Evolutionary conservation across 2,888 invertebrate genomes (phyloP), one percentile per base, ranked within the genome.

Genomic region (Andrena trimmerana): DNA sequence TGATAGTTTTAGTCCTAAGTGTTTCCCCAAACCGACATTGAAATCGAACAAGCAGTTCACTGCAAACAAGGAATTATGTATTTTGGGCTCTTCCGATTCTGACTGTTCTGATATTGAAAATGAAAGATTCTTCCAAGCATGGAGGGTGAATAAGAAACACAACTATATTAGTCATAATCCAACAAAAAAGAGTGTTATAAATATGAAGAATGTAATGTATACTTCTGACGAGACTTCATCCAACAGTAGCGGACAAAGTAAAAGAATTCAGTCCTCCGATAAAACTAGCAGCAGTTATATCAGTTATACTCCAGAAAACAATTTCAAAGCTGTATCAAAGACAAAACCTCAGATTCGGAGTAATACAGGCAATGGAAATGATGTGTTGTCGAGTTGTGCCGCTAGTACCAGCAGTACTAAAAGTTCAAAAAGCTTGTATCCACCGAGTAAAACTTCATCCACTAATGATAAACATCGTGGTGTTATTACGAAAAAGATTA

Each of bases 1-100:
- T 76, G 90, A 90, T 59, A 90, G 90, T 65, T 90, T 90, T 4
- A 90, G 90, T 73, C 36, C 79, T 36, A 76, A 63, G n/a, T 6
- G 2, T 31, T 0, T 2, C 33, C 3, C 27, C 6, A n/a, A 66
- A 42, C 29, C 65, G 5, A 76, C 70, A 33, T 71, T 16, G 2
- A 57, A 24, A 20, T 48, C 36, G 1, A 79, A 74, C 24, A 82
- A 74, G 52, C 29, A 57, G 7, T 63, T 29, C 16, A 20, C 7
- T 2, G 74, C 13, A 24, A 54, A 29, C 24, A 60, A 60, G 1
- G 60, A 57, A 10, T 42, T 80, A 60, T 60, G 82, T 62, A 73
- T 82, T 20, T 24, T 86, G n/a, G 81, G 87, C n/a, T 89, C 89
- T 57, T 90, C 89, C 3, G 86, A 86, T 33, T 66, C 82, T 60